phyloP scores from a whole-genome alignment of 2,113 vertebrate genomes.

The Dendropsophus ebraccatus region DNA sequence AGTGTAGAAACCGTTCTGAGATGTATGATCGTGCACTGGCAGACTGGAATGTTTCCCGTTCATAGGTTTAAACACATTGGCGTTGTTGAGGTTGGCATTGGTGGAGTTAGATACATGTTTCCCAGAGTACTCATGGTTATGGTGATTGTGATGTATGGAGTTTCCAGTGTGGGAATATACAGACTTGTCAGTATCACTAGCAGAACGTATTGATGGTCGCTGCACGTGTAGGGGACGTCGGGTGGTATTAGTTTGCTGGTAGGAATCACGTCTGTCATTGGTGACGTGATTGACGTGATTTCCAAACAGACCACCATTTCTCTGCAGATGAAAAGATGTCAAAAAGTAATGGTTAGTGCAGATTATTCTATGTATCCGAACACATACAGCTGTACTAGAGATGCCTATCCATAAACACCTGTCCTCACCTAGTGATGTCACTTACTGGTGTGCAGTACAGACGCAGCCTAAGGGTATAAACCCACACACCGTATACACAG shows the following conservation, averaged over 20 bases:
- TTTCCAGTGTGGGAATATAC: conserved; percentile 86
- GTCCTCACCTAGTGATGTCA: neutral
- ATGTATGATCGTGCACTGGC: conserved; percentile 81
- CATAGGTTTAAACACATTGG: conserved; percentile 90
- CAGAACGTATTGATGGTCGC: conserved; percentile 87
- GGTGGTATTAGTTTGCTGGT: conserved; percentile 94
- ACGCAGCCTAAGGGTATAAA: too few relatives aligned
- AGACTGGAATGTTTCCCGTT: conserved; percentile 82
- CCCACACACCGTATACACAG: too few relatives aligned
- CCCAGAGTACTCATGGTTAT: conserved; percentile 86
- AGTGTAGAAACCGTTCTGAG: conserved; percentile 82
- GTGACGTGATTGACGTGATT: conserved; percentile 95
- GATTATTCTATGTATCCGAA: neutral
- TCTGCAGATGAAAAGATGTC: conserved; percentile 87
- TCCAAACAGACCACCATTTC: conserved; percentile 94
- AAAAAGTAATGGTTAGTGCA: neutral
- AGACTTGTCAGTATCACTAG: conserved; percentile 85
- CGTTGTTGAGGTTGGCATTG: conserved; percentile 99
- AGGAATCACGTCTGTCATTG: conserved; percentile 85
- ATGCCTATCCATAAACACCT: neutral
- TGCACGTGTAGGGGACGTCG: conserved; percentile 96
- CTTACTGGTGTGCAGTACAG: too few relatives aligned
- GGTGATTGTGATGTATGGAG: conserved; percentile 87
- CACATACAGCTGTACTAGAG: neutral
- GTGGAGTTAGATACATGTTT: conserved; percentile 93